Evolutionary conservation across 2,888 invertebrate species (phyloP).

Genomic region (Lithodes maja): DNA sequence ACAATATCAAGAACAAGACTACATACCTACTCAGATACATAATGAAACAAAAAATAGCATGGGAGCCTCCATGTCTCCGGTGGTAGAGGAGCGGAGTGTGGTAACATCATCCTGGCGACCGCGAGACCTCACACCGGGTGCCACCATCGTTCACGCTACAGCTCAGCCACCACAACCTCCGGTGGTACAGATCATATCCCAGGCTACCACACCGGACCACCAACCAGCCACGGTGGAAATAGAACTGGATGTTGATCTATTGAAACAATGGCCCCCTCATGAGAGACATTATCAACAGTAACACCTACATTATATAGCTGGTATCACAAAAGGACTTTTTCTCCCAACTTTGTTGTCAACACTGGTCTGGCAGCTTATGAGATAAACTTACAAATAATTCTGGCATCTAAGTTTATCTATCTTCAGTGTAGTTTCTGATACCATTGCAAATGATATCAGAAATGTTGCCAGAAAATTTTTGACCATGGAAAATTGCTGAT

Average conservation of each 20-base stretch:
- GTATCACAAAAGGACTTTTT: too few species aligned
- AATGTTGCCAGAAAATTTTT: too few species aligned
- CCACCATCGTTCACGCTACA: conserved; percentile 47
- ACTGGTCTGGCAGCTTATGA: too few species aligned
- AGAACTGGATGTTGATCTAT: conserved; percentile 55
- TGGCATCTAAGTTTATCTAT: too few species aligned
- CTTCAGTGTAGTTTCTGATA: too few species aligned
- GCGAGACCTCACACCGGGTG: conserved; percentile 38
- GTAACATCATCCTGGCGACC: conserved; percentile 48
- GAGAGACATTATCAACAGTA: conserved; percentile 59
- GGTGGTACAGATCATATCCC: conserved; percentile 59
- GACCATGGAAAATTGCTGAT: too few species aligned
- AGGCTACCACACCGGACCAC: conserved; percentile 51
- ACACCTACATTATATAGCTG: not conserved
- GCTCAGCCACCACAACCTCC: conserved; percentile 42
- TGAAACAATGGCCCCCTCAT: conserved; percentile 55
- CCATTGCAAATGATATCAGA: too few species aligned
- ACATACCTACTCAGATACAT: conserved; percentile 38
- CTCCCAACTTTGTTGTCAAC: too few species aligned
- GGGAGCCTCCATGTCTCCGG: not conserved
- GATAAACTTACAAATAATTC: too few species aligned
- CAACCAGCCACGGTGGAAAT: conserved; percentile 58
- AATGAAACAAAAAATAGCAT: conserved; percentile 8
- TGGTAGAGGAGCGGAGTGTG: conserved; percentile 33
- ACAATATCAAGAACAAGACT: conserved; percentile 53